Evolutionary conservation across 2,113 vertebrate genomes (phyloP).

Genomic region (Helogale parvula): DNA sequence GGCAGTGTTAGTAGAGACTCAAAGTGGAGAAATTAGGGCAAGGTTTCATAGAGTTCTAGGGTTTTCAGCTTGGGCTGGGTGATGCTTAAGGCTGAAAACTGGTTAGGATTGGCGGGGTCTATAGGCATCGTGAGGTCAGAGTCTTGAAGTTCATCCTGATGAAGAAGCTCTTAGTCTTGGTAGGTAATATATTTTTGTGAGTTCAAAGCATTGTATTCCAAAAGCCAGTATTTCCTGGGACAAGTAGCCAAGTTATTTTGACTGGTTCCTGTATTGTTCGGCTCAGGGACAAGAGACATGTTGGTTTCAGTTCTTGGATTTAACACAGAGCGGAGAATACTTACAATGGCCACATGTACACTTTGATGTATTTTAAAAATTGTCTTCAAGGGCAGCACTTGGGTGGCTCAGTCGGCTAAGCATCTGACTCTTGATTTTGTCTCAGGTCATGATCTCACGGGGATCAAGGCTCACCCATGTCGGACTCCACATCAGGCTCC

Average conservation of each 20-base stretch:
- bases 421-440: too few species aligned
- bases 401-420: too few species aligned
- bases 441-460: too few species aligned
- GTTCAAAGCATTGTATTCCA: not conserved
- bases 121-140: not conserved
- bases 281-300: not conserved
- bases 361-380: not conserved
- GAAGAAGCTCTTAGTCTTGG: not conserved
- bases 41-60: not conserved
- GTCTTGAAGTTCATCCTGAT: not conserved
- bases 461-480: too few species aligned
- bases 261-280: not conserved
- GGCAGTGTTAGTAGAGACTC: not conserved
- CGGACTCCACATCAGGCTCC: too few species aligned
- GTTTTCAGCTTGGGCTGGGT: not conserved
- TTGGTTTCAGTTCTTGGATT: not conserved
- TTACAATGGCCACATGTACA: not conserved
- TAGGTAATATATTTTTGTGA: not conserved
- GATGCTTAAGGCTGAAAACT: not conserved
- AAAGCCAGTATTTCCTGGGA: slow-evolving; percentile 1
- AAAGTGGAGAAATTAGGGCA: not conserved
- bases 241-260: slow-evolving; percentile 1
- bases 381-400: not conserved
- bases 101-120: not conserved
- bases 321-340: not conserved